Base-by-base conservation (phyloP, 2,888 invertebrate genomes). In the Polyploca ridens region DNA sequence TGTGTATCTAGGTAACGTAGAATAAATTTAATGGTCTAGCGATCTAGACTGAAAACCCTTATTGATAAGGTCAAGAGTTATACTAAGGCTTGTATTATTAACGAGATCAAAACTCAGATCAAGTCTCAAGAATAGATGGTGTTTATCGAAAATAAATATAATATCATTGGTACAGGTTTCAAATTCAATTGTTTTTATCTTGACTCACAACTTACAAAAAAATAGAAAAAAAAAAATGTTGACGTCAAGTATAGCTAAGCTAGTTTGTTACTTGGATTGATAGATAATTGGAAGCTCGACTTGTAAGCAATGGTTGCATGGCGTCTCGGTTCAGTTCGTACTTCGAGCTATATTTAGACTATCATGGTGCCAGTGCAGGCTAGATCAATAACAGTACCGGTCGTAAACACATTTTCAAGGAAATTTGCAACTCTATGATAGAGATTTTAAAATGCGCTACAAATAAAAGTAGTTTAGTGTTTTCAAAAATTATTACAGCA, bases 271-370 rank as follows among this genome's bases (percentile, higher is more conserved):
- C 54, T 19, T 54, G n/a, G 54, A 54, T 16, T 54, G 54, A 54
- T 54, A 54, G 54, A 54, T 54, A 54, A 54, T 54, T 54, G 54
- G 54, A 54, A 54, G 54, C 19, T 54, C 54, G 19, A 54, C 54
- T 19, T 19, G 54, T 49, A 49, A 54, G 19, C 14, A 19, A 54
- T 10, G 54, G 54, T 19, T 54, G 54, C 16, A n/a, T 54, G 16
- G 54, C 54, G 8, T 19, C n/a, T n/a, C 54, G 19, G 54, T 54
- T 19, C 16, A 54, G 16, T 54, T 54, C 19, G 54, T 54, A 54
- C 16, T 54, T 54, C 0, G 10, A 54, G n/a, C 54, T 54, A 54
- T 54, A 54, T 54, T 54, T 54, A 54, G 54, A 54, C 19, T 54
- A 19, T 19, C 54, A 54, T 10, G 10, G 54, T 54, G 54, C n/a